A percentile compares a stretch with the other conserved stretches of the same genome.
Evolutionary conservation across 2,797 vertebrate species (phyloP).

Genomic region (Myioborus miniatus): DNA sequence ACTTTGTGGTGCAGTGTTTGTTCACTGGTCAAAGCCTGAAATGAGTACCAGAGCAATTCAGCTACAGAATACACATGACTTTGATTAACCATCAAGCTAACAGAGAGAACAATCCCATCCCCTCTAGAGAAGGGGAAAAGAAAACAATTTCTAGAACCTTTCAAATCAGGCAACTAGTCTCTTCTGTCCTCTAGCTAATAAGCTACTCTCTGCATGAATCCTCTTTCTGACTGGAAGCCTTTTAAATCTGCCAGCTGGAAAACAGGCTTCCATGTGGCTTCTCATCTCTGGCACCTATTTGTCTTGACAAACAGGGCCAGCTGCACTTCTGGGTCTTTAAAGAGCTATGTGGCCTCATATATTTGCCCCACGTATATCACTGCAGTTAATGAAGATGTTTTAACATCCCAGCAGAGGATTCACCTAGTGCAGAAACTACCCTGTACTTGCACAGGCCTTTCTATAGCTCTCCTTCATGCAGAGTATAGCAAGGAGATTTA

Average conservation of each 20-base stretch:
- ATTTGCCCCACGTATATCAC: background rate
- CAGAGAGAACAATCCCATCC: background rate
- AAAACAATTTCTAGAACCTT: background rate
- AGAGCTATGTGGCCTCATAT: background rate
- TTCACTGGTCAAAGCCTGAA: background rate
- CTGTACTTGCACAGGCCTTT: background rate
- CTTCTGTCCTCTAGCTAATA: background rate
- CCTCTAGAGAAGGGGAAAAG: background rate
- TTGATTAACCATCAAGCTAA: background rate
- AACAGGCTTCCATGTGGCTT: background rate
- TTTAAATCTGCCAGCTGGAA: slow-evolving; percentile 2
- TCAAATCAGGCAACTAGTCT: background rate
- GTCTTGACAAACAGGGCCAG: background rate
- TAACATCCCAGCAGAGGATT: background rate
- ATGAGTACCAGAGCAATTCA: background rate
- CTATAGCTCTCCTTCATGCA: background rate
- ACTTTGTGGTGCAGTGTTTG: background rate
- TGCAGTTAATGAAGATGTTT: background rate
- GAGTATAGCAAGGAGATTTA: background rate
- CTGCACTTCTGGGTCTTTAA: background rate
- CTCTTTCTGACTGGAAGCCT: background rate
- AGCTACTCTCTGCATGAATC: background rate
- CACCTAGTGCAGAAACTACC: background rate
- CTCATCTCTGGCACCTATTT: background rate
- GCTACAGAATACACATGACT: background rate